Base-by-base conservation (phyloP, 2,888 invertebrate species). In the Ochropleura plecta region DNA sequence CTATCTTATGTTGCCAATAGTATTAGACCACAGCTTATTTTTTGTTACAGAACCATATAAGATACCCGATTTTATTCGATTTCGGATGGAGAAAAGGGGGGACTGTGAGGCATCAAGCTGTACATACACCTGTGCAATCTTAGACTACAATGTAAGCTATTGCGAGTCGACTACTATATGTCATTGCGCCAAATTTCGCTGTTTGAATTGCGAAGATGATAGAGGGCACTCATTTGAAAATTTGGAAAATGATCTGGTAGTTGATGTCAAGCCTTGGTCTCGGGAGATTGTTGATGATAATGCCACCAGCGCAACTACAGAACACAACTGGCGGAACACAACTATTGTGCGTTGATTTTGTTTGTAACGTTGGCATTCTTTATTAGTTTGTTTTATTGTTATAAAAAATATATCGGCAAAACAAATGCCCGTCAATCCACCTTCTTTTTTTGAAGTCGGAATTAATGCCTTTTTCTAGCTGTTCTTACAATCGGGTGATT, bases 21-120 rank as follows among this genome's bases (percentile, higher is more conserved):
- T 20, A 30, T 49, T 10, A 59, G 18, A 71, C 20, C 20, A 57
- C 57, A 20, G 14, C 3, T 30, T 73, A 49, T 49, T 73, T 76
- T 30, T 76, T 48, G 20, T 74, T 74, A 55, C 74, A 76, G 74
- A 55, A 63, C 75, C 75, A 46, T 55, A 76, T 42, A 49, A 40
- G n/a, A 57, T 40, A 46, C 48, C 51, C 18, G 48, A 20, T 44
- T 55, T 30, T n/a, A 30, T 74, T n/a, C n/a, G 48, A 76, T 55
- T 74, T 12, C 20, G 14, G n/a, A n/a, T 55, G 40, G 75, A 40
- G 1, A 76, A 62, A 42, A 42, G 9, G 12, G 62, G 7, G 12
- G 8, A 3, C 2, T 74, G 76, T 42, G 10, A 4, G 5, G 9
- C 5, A 0, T 12, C 14, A 0, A 48, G 14, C 18, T 74, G 74